A percentile compares a stretch with the other conserved stretches of the same genome.
Conservation (phyloP, 2,113 vertebrate genomes). For the Catharus bicknelli region DNA sequence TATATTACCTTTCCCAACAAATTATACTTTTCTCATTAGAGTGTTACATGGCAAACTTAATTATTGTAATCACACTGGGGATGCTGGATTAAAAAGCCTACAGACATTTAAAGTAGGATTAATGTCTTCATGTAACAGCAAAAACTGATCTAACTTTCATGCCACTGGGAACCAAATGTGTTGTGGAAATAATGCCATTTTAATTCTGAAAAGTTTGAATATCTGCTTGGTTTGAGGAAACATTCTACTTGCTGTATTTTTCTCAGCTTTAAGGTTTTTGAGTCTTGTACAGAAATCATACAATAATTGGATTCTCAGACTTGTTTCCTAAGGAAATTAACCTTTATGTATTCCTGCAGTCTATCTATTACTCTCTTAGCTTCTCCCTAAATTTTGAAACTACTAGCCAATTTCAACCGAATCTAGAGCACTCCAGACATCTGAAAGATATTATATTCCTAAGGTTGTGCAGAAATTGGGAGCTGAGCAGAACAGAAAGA, state of each 20-base stretch:
- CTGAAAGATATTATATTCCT: neutral
- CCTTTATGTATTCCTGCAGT: neutral
- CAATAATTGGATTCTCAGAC: slow-evolving; percentile 1
- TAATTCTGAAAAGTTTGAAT: neutral
- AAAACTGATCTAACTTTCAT: slow-evolving; percentile 10
- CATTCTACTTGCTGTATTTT: neutral
- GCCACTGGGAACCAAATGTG: neutral
- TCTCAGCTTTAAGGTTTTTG: neutral
- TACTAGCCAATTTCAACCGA: neutral
- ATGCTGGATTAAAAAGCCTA: slow-evolving; percentile 47
- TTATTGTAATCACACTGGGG: slow-evolving; percentile 29
- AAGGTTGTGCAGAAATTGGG: neutral
- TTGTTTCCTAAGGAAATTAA: slow-evolving; percentile 4
- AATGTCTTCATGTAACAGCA: neutral
- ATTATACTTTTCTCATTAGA: slow-evolving; percentile 27
- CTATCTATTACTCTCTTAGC: neutral
- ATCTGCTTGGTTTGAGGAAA: neutral
- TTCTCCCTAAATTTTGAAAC: neutral
- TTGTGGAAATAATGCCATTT: slow-evolving; percentile 8
- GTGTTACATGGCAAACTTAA: slow-evolving; percentile 31
- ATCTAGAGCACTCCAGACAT: neutral
- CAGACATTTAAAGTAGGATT: slow-evolving; percentile 48
- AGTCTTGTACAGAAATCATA: neutral
- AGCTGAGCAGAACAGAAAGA: slow-evolving; percentile 21
- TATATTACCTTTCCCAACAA: slow-evolving; percentile 6